Evolutionary conservation across 2,113 vertebrate species (phyloP), one percentile per base, ranked within the genome.

Genomic region (Syngnathus scovelli): DNA sequence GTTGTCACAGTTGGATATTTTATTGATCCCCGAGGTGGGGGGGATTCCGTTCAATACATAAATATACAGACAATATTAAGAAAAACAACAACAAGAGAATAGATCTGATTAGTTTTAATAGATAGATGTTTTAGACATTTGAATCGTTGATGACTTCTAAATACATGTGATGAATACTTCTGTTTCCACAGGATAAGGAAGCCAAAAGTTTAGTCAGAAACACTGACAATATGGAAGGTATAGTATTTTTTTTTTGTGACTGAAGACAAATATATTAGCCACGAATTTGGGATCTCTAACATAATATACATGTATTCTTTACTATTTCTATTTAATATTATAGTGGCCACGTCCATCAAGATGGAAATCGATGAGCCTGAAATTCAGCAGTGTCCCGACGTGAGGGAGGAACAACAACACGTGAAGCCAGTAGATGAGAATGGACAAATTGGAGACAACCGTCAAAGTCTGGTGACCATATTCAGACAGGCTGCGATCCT

Each of bases 111-210:
- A 33, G 27, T 33, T 33, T 33, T 33, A 33, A 33, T 33, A 3
- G 27, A 33, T 33, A 43, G 41, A 8, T 43, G 41, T 12, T 43
- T 43, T 12, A 43, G 27, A 43, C 41, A 12, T 3, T 12, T 43
- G 11, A 9, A 12, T 46, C 44, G 12, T 15, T 13, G 1, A 11
- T n/a, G 1, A 39, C 8, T 19, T 11, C 19, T 44, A 23, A 43
- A 13, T 61, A n/a, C 16, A 39, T 39, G 33, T n/a, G 3, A 39
- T 39, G 9, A 4, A 60, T 38, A 38, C 16, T 46, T 46, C 0
- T 88, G 1, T 74, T 51, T 58, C 74, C 64, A 72, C 71, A 92
- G 91, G 90, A 92, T 73, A 90, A 91, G 67, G 91, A 92, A 77
- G 86, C 91, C 16, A 92, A 91, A 86, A 89, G 72, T 69, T 69